Evolutionary conservation across 1,140 invertebrate genomes (phyloP).

Genomic region (Lucilia sericata): DNA sequence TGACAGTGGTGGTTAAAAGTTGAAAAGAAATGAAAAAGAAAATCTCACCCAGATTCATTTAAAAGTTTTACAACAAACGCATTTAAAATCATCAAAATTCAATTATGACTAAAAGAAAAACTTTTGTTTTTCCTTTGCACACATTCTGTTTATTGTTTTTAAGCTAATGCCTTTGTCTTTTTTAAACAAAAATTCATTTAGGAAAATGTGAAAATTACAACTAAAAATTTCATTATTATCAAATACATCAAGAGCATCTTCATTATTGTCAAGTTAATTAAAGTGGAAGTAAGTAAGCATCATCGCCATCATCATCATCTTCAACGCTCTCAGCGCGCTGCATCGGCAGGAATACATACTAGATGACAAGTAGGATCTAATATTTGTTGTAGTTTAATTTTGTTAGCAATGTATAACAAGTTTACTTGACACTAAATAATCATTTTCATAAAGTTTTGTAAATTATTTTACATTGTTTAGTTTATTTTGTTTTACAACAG

Average conservation of each 20-base stretch:
- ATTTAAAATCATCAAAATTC: background rate
- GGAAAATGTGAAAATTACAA: background rate
- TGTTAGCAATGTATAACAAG: background rate
- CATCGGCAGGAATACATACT: no score
- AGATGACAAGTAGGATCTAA: no score
- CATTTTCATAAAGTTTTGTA: constrained; percentile 15
- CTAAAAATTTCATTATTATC: background rate
- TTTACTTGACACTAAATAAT: constrained; percentile 38
- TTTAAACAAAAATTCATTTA: background rate
- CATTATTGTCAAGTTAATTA: no score
- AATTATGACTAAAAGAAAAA: background rate
- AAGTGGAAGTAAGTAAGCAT: no score
- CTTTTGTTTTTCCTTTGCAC: no score
- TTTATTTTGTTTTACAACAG: no score
- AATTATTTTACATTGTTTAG: background rate
- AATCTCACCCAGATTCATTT: background rate
- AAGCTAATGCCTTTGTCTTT: background rate
- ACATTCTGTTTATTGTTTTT: background rate
- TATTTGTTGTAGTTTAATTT: no score
- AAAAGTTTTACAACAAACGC: background rate
- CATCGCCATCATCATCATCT: no score
- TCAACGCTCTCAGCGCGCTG: no score
- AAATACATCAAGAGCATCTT: no score
- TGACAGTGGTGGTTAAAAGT: no score
- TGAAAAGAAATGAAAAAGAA: no score